Percentiles rank a stretch among this genome's conserved stretches.
These are phyloP conservation scores for Miichthys miiuy DNA, from an alignment of 2,797 vertebrate genomes.

Conservation along the genomic window DNA sequence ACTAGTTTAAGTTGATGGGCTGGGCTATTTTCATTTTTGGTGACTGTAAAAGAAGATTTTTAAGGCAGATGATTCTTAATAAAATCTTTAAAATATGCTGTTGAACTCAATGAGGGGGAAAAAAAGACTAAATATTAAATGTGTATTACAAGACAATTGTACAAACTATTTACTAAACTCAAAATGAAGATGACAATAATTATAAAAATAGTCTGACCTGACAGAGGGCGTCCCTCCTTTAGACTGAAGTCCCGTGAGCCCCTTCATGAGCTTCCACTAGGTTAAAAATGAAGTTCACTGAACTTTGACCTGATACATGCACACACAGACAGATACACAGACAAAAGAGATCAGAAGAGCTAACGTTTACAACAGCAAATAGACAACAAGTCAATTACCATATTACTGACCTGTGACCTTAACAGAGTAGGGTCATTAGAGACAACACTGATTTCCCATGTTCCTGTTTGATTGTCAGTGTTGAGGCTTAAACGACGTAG, in stretches of 20 bases:
- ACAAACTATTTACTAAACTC: neutral
- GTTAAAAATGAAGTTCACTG: constrained; percentile 71
- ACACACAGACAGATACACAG: neutral
- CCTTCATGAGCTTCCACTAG: constrained; percentile 69
- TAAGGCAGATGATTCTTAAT: neutral
- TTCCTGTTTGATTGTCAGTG: constrained; percentile 62
- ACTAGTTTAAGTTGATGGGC: neutral
- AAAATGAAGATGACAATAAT: neutral
- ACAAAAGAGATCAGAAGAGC: neutral
- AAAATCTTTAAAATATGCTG: no score
- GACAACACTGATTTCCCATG: constrained; percentile 73
- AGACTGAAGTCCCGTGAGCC: constrained; percentile 63
- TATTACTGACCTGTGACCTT: constrained; percentile 77
- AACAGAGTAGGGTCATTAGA: constrained; percentile 67
- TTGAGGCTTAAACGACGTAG: constrained; percentile 67
- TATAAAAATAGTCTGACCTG: constrained; percentile 56
- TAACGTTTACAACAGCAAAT: neutral
- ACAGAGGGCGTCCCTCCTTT: constrained; percentile 71
- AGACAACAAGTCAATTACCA: neutral
- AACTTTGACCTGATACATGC: constrained; percentile 74
- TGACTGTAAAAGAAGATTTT: neutral
- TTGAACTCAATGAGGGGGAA: neutral
- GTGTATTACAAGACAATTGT: no score
- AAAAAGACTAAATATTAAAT: neutral
- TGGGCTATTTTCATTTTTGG: neutral